Conservation (phyloP, 2,797 vertebrate species). For the Sebastes paucispinis region DNA sequence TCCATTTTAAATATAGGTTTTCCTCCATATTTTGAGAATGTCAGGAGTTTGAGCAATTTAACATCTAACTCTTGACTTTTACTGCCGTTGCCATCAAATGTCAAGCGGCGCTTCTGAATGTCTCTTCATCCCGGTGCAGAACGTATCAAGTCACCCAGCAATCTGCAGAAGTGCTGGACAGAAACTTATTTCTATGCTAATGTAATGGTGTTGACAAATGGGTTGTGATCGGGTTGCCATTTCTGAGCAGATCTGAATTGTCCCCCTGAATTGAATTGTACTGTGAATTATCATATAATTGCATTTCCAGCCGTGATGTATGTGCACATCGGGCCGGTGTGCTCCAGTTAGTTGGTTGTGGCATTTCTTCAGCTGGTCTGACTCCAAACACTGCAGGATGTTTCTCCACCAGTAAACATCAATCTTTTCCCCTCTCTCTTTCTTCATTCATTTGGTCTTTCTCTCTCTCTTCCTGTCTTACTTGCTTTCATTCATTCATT, state of each 20-base stretch:
- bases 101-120: constrained; percentile 51
- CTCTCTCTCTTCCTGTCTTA: background rate
- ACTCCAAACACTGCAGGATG: constrained; percentile 57
- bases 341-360: constrained; percentile 60
- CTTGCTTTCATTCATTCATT: constrained; percentile 33
- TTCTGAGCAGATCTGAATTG: constrained; percentile 74
- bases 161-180: constrained; percentile 59
- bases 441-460: constrained; percentile 25
- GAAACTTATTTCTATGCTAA: constrained; percentile 86
- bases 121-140: constrained; percentile 41
- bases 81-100: constrained; percentile 56
- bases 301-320: constrained; percentile 75
- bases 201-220: constrained; percentile 83
- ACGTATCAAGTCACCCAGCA: constrained; percentile 47
- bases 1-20: background rate
- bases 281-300: constrained; percentile 82
- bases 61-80: constrained; percentile 32
- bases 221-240: constrained; percentile 68
- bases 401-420: constrained; percentile 68
- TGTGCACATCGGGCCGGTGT: constrained; percentile 54
- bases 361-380: constrained; percentile 42
- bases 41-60: constrained; percentile 17
- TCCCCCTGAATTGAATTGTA: constrained; percentile 72
- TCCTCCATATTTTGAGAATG: constrained; percentile 1
- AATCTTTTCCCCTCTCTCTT: constrained; percentile 11